Evolutionary conservation across 1,140 invertebrate genomes (phyloP), one percentile per base, ranked within the genome.

Genomic region (Ridgeia piscesae): DNA sequence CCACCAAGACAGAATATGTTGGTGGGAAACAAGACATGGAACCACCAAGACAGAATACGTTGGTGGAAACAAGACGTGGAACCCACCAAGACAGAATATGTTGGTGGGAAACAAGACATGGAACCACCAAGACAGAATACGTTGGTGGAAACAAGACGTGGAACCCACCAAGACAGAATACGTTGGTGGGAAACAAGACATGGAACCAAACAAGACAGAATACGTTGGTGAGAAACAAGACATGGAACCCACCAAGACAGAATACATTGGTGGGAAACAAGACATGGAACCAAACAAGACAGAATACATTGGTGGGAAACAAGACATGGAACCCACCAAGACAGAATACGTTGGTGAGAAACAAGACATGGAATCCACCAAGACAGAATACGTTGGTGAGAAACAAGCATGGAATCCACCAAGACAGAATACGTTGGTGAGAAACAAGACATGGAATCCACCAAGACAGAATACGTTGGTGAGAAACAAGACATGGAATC

Each of bases 391-490:
- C 6, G 48, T 17, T 50, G 48, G 48, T 50, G 48, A 50, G 6
- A 50, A 17, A 50, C 17, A 50, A 50, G 48, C 89, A 89, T 8
- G 9, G 34, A 92, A 95, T 93, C 96, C 96, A 98, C 98, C 98
- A 96, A 99, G 98, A 97, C 99, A 99, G 95, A 99, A 99, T 96
- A 99, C 99, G 95, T 99, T 99, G 94, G 98, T 98, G 33, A 99
- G 96, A 94, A 97, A 97, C 92, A 50, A 50, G 48, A 14, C 89
- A 90, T 90, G 14, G 35, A 92, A 95, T 93, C 96, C 96, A 98
- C 98, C 98, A 96, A 99, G 98, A 97, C 99, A 99, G 95, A 99
- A 99, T 96, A 99, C 99, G 95, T 99, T 99, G 94, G 98, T 98
- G 33, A 99, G 96, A 94, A 97, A 97, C 92, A 50, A 50, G 48